Conservation (phyloP, 2,113 vertebrate genomes). For the Bathybates hornii region DNA sequence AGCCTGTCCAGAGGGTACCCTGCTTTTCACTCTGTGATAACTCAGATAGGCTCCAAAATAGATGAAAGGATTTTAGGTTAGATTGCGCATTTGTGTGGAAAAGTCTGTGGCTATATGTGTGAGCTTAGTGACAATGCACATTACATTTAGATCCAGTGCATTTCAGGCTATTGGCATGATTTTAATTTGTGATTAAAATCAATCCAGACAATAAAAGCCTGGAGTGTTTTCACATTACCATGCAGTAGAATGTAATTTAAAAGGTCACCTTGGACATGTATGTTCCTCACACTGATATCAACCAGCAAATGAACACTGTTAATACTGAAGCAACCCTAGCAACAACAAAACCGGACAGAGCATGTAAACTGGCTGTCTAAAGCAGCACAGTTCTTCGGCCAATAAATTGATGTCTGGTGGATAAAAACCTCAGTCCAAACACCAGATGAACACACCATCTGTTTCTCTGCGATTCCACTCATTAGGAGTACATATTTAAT, state of each 20-base stretch:
- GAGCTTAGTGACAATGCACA: background rate
- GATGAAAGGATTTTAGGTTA: background rate
- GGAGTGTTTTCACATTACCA: background rate
- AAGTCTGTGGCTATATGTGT: background rate
- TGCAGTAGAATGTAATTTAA: background rate
- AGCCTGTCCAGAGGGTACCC: background rate
- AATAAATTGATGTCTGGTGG: conserved; percentile 46
- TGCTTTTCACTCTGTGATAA: background rate
- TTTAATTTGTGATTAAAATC: background rate
- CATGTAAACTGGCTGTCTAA: conserved; percentile 9
- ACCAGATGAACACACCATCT: conserved; percentile 60
- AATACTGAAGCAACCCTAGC: background rate
- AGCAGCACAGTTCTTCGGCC: conserved; percentile 15
- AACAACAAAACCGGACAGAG: background rate
- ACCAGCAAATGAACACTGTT: background rate
- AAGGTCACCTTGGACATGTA: background rate
- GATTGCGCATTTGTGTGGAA: background rate
- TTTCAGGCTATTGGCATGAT: background rate
- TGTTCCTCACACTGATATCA: background rate
- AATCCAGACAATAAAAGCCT: background rate
- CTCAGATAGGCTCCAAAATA: background rate
- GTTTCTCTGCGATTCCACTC: conserved; percentile 38
- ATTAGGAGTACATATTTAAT: conserved; percentile 36
- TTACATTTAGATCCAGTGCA: background rate
- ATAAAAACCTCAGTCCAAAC: conserved; percentile 34